Conservation (phyloP, 2,113 vertebrate genomes). For the Scytalopus superciliaris region DNA sequence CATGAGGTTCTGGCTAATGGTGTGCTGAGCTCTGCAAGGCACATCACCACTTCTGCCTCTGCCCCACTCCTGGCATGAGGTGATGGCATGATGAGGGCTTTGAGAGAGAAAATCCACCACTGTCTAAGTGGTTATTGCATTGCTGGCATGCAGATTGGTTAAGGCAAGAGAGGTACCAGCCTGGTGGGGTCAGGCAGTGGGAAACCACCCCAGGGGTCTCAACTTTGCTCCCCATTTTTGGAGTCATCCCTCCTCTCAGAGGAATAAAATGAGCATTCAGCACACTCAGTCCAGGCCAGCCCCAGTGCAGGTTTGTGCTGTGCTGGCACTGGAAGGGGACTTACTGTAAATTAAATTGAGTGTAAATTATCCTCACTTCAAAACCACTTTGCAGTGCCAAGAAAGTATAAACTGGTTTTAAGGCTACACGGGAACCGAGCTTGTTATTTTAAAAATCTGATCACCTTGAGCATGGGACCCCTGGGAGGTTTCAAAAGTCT, state of each 20-base stretch:
- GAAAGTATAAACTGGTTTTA: neutral
- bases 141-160: neutral
- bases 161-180: too few relatives aligned
- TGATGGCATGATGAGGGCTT: rapidly evolving
- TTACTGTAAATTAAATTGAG: neutral
- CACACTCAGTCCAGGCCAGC: neutral
- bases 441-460: conserved; percentile 1
- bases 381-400: neutral
- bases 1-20: neutral
- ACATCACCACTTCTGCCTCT: neutral
- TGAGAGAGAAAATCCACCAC: neutral
- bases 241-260: neutral
- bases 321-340: neutral
- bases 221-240: neutral
- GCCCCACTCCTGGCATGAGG: neutral
- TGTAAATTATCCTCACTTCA: neutral
- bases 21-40: neutral
- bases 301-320: neutral
- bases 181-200: neutral
- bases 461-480: conserved; percentile 15
- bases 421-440: neutral
- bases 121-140: neutral
- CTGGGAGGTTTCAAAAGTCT: conserved; percentile 9
- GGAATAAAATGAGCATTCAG: neutral
- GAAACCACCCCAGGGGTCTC: rapidly evolving